Conservation (phyloP, 2,888 invertebrate species). For the Melanargia galathea region DNA sequence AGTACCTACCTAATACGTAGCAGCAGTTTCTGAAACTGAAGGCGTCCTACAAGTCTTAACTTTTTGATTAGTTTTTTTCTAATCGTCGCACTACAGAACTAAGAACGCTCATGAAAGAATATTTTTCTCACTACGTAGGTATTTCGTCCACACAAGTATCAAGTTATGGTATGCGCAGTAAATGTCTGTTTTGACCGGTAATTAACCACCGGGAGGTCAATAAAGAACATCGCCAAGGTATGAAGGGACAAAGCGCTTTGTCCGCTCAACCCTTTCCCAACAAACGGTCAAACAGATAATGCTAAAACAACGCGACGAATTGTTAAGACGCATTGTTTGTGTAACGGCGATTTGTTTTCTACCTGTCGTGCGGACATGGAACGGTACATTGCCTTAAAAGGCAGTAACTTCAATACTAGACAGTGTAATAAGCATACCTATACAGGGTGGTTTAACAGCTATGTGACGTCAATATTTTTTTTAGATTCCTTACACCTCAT, state of each 20-base stretch:
- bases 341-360: constrained; percentile 46
- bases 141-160: constrained; percentile 43
- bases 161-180: constrained; percentile 40
- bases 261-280: constrained; percentile 35
- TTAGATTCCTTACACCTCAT: too few relatives aligned
- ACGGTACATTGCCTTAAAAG: neutral
- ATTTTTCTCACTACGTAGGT: neutral
- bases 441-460: neutral
- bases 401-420: neutral
- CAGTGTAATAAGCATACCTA: neutral
- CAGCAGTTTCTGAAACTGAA: too few relatives aligned
- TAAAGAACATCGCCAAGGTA: constrained; percentile 43
- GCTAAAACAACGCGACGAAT: constrained; percentile 38
- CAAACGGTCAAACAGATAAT: constrained; percentile 31
- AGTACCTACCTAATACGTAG: too few relatives aligned
- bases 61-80: too few relatives aligned
- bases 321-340: constrained; percentile 48
- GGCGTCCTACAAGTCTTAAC: too few relatives aligned
- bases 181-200: constrained; percentile 60
- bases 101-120: too few relatives aligned
- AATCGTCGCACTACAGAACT: too few relatives aligned
- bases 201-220: constrained; percentile 60
- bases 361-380: constrained; percentile 47
- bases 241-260: constrained; percentile 29
- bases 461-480: too few relatives aligned